Evolutionary conservation across 2,888 invertebrate species (phyloP).

Genomic region (Congeria kusceri): DNA sequence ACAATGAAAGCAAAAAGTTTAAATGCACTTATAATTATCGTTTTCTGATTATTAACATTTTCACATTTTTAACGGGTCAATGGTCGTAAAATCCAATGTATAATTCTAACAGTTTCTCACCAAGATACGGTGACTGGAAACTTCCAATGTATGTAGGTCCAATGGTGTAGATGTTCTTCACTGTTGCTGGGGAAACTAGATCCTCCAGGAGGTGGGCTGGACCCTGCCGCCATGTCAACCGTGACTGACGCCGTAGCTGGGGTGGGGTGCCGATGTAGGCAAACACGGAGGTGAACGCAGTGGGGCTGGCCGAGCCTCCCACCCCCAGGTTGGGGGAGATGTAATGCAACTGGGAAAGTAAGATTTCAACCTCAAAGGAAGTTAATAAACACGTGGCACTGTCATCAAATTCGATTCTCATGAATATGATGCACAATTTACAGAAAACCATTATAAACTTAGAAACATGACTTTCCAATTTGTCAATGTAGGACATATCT

Average conservation of each 20-base stretch:
- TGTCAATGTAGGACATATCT: too few relatives aligned
- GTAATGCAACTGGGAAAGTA: slow-evolving; percentile 90
- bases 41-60: too few relatives aligned
- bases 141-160: slow-evolving; percentile 99
- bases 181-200: slow-evolving; percentile 92
- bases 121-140: slow-evolving; percentile 92
- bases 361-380: too few relatives aligned
- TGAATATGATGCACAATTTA: too few relatives aligned
- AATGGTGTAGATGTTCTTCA: slow-evolving; percentile 93
- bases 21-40: too few relatives aligned
- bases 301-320: slow-evolving; percentile 91
- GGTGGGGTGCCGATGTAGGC: slow-evolving; percentile 95
- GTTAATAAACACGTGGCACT: too few relatives aligned
- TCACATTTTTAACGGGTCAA: too few relatives aligned
- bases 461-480: too few relatives aligned
- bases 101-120: slow-evolving; percentile 49
- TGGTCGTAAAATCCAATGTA: too few relatives aligned
- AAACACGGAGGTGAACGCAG: slow-evolving; percentile 93
- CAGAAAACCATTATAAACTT: too few relatives aligned
- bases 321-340: slow-evolving; percentile 87
- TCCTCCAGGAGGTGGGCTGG: slow-evolving; percentile 98
- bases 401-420: too few relatives aligned
- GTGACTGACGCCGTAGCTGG: slow-evolving; percentile 93
- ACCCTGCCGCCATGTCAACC: slow-evolving; percentile 97
- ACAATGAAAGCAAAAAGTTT: too few relatives aligned